These are phyloP conservation scores for Phaetusa simplex DNA, from an alignment of 2,113 vertebrate species.

Conservation along the genomic window DNA sequence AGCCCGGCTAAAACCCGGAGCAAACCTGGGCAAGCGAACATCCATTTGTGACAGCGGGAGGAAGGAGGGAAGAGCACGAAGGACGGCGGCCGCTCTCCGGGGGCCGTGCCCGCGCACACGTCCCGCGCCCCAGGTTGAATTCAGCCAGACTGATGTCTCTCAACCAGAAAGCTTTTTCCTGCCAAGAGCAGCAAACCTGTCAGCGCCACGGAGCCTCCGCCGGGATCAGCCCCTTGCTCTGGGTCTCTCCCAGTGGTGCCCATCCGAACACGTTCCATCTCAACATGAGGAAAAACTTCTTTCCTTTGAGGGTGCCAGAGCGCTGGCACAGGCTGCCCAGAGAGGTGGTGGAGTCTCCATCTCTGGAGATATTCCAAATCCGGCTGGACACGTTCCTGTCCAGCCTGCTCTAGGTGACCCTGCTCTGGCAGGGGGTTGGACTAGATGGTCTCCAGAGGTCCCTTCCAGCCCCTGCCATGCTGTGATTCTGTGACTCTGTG, in stretches of 20 bases:
- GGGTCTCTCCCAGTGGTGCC: fast-evolving
- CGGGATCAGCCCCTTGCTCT: not conserved
- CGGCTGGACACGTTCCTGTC: not conserved
- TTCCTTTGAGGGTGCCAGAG: not conserved
- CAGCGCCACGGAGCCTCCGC: fast-evolving
- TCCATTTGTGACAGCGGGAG: fast-evolving
- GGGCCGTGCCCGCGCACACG: not conserved
- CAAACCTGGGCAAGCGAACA: not conserved
- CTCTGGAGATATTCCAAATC: not conserved
- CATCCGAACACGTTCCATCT: not conserved
- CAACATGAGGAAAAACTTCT: not conserved
- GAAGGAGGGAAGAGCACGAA: fast-evolving
- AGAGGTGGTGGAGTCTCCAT: not conserved
- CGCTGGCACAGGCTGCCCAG: not conserved
- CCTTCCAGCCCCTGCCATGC: not conserved
- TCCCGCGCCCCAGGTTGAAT: no score
- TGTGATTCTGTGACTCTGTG: not conserved
- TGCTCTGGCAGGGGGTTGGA: not conserved
- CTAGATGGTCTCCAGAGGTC: not conserved
- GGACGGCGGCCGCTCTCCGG: fast-evolving
- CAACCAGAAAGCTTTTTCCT: not conserved
- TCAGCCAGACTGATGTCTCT: not conserved
- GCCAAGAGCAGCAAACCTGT: not conserved
- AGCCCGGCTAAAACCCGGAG: not conserved
- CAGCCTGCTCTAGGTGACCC: not conserved